Evolutionary conservation across 2,113 vertebrate genomes (phyloP).

Genomic region (Gallinago paraguaiae): DNA sequence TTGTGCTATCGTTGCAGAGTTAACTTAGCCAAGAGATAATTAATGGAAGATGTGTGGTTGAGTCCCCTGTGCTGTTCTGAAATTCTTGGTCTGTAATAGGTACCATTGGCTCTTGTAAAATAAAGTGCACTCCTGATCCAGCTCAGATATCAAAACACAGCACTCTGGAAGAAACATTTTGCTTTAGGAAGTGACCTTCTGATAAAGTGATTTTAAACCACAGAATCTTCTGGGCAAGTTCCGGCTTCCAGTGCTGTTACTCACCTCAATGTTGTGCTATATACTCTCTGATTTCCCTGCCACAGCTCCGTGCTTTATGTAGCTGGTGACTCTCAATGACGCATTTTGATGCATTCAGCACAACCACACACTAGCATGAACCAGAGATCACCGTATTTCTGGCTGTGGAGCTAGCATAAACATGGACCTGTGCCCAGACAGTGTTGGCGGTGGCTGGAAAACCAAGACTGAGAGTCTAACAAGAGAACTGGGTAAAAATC

Average conservation of each 20-base stretch:
- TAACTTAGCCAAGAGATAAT: constrained; percentile 43
- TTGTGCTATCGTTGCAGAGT: background rate
- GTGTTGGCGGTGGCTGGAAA: constrained; percentile 9
- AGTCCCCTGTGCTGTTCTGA: background rate
- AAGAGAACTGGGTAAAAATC: constrained; percentile 10
- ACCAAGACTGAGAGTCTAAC: constrained; percentile 17
- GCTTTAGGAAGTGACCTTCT: background rate
- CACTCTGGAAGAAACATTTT: background rate
- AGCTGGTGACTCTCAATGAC: constrained; percentile 27
- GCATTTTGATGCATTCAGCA: constrained; percentile 43
- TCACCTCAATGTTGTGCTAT: background rate
- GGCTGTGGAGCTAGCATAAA: constrained; percentile 53
- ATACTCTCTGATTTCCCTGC: background rate
- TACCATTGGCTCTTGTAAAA: constrained; percentile 7
- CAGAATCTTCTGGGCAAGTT: background rate
- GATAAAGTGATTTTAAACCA: background rate
- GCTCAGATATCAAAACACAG: background rate
- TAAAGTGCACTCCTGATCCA: background rate
- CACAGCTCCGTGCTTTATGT: background rate
- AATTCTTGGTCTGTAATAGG: constrained; percentile 14
- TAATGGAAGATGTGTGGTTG: constrained; percentile 24
- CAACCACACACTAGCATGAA: constrained; percentile 30
- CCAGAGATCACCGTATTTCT: constrained; percentile 51
- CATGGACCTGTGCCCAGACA: constrained; percentile 55
- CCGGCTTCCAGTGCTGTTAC: background rate